These are phyloP conservation scores for Cheilosia variabilis DNA, from an alignment of 2,888 invertebrate species.

Conservation along the genomic window DNA sequence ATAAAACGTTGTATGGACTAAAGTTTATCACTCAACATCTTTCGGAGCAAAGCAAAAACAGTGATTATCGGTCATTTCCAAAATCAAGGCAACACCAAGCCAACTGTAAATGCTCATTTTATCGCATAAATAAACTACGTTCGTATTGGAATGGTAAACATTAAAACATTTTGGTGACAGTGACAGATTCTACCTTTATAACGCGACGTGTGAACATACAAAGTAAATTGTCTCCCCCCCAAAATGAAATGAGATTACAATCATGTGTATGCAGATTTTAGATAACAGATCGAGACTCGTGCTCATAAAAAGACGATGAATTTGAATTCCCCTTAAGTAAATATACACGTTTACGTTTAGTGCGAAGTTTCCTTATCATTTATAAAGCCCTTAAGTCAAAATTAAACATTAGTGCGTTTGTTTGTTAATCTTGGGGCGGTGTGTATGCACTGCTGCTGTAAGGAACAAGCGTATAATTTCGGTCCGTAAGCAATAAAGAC, in stretches of 20 bases:
- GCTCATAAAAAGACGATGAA: conserved; percentile 5
- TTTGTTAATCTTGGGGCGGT: conserved; percentile 46
- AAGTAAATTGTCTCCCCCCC: neutral
- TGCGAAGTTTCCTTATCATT: conserved; percentile 28
- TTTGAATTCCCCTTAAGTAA: conserved; percentile 9
- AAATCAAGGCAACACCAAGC: too few relatives aligned
- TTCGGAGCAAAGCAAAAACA: too few relatives aligned
- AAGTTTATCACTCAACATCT: too few relatives aligned
- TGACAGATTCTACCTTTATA: too few relatives aligned
- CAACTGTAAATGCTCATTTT: too few relatives aligned
- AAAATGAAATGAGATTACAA: neutral
- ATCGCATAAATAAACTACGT: too few relatives aligned
- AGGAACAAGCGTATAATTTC: conserved; percentile 7
- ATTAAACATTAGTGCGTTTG: conserved; percentile 57
- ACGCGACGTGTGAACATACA: neutral
- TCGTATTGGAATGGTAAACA: too few relatives aligned
- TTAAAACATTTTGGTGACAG: too few relatives aligned
- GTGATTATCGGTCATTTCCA: too few relatives aligned
- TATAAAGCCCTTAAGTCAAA: conserved; percentile 10
- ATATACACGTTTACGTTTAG: conserved; percentile 22
- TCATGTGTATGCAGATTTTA: conserved; percentile 18
- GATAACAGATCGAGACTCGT: conserved; percentile 18
- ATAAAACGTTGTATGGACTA: too few relatives aligned
- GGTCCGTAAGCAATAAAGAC: conserved; percentile 21
- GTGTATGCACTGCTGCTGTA: conserved; percentile 25